A percentile compares a stretch with the other conserved stretches of the same genome.
Conservation (phyloP, 2,797 vertebrate genomes). For the Mustela erminea region DNA sequence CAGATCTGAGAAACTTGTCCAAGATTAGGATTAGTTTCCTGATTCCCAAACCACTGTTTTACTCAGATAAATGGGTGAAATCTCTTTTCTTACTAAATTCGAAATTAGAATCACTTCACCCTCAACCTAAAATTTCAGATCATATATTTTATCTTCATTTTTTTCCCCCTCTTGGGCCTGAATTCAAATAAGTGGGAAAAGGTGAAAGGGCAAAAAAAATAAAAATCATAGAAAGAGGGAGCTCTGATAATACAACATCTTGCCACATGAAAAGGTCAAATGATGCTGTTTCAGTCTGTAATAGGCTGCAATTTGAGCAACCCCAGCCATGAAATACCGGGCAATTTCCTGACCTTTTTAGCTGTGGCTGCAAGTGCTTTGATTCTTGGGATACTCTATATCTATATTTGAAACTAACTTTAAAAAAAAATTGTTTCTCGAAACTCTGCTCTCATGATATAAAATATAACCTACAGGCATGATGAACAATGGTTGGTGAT, state of each 20-base stretch:
- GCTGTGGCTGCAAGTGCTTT: constrained; percentile 72
- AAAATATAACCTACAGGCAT: background rate
- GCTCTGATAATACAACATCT: constrained; percentile 53
- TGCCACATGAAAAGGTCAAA: constrained; percentile 75
- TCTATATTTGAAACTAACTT: constrained; percentile 64
- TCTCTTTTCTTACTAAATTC: constrained; percentile 37
- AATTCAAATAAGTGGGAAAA: constrained; percentile 60
- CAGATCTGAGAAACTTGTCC: background rate
- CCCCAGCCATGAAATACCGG: constrained; percentile 71
- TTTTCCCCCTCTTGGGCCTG: background rate
- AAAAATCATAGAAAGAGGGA: constrained; percentile 27
- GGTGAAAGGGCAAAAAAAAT: background rate
- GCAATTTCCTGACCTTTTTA: constrained; percentile 84
- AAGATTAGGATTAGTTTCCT: background rate
- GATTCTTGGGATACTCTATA: constrained; percentile 66
- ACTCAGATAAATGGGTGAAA: constrained; percentile 43
- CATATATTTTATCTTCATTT: constrained; percentile 62
- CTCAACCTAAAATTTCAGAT: background rate
- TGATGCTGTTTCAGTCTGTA: constrained; percentile 62
- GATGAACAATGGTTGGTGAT: background rate
- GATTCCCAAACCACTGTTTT: background rate
- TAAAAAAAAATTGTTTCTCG: constrained; percentile 62
- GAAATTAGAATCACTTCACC: constrained; percentile 39
- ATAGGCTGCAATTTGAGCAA: constrained; percentile 77
- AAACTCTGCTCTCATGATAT: constrained; percentile 13